Conservation (phyloP, 2,113 vertebrate genomes). For the Amphiprion percula region DNA sequence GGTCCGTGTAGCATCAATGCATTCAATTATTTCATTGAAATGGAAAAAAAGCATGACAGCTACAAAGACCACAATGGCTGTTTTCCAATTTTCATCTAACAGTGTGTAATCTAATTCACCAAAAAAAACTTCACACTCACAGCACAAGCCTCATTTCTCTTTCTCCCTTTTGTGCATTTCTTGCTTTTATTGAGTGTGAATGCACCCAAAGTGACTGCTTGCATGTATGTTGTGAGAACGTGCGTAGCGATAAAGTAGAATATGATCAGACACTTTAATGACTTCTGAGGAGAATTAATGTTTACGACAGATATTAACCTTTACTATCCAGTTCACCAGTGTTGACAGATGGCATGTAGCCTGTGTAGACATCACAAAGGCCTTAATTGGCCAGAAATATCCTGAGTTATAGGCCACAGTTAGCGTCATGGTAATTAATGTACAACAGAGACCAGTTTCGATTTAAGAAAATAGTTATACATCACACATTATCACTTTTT, state of each 20-base stretch:
- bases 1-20: background rate
- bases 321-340: slow-evolving; percentile 30
- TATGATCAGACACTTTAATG: slow-evolving; percentile 26
- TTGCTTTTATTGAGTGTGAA: background rate
- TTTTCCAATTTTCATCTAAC: background rate
- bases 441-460: background rate
- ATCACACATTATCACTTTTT: no score
- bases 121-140: background rate
- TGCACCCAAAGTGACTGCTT: background rate
- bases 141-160: background rate
- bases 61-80: background rate
- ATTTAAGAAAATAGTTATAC: no score
- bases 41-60: background rate
- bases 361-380: background rate
- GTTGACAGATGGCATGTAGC: slow-evolving; percentile 23
- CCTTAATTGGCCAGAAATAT: slow-evolving; percentile 12
- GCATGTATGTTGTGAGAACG: background rate
- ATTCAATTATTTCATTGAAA: background rate
- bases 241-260: slow-evolving; percentile 19
- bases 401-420: background rate
- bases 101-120: background rate
- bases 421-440: background rate
- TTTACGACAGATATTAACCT: slow-evolving; percentile 32
- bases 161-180: background rate
- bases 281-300: slow-evolving; percentile 24